Conservation (phyloP, 2,797 vertebrate species). For the Holocentrus rufus region DNA sequence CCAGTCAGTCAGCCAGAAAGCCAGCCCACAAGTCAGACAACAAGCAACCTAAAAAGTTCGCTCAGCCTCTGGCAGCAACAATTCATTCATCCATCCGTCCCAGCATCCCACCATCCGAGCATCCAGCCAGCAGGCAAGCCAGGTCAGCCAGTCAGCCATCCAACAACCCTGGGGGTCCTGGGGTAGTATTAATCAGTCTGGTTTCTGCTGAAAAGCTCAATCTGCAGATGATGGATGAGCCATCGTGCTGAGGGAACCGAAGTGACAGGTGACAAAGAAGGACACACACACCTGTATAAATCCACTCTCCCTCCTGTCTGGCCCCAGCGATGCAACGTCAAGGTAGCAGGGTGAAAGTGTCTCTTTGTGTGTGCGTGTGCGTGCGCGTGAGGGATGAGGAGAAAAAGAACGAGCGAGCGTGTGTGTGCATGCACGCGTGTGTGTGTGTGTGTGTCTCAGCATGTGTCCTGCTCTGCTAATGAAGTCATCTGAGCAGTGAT, state of each 20-base stretch:
- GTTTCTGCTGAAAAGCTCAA: slow-evolving; percentile 85
- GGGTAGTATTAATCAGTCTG: slow-evolving; percentile 80
- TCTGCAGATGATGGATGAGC: slow-evolving; percentile 86
- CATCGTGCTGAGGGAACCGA: slow-evolving; percentile 75
- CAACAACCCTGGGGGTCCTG: slow-evolving; percentile 71
- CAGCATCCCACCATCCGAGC: slow-evolving; percentile 8
- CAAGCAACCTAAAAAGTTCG: slow-evolving; percentile 44
- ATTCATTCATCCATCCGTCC: slow-evolving; percentile 48
- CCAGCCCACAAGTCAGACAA: background rate
- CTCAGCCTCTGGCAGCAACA: slow-evolving; percentile 6
- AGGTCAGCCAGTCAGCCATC: slow-evolving; percentile 72
- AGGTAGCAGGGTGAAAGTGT: slow-evolving; percentile 71
- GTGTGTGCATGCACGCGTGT: slow-evolving; percentile 39
- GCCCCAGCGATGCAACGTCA: slow-evolving; percentile 64
- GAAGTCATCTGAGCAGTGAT: slow-evolving; percentile 83
- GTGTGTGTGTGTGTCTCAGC: slow-evolving; percentile 62
- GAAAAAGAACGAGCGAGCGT: slow-evolving; percentile 14
- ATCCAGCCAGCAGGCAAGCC: slow-evolving; percentile 55
- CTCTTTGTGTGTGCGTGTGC: background rate
- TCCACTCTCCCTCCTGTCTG: slow-evolving; percentile 77
- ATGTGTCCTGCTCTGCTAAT: slow-evolving; percentile 80
- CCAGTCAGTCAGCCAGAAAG: slow-evolving; percentile 5
- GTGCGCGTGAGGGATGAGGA: slow-evolving; percentile 17
- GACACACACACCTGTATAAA: slow-evolving; percentile 85
- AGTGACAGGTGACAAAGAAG: slow-evolving; percentile 88